Base-by-base conservation (phyloP, 1,140 invertebrate species). In the Euschistus heros region DNA sequence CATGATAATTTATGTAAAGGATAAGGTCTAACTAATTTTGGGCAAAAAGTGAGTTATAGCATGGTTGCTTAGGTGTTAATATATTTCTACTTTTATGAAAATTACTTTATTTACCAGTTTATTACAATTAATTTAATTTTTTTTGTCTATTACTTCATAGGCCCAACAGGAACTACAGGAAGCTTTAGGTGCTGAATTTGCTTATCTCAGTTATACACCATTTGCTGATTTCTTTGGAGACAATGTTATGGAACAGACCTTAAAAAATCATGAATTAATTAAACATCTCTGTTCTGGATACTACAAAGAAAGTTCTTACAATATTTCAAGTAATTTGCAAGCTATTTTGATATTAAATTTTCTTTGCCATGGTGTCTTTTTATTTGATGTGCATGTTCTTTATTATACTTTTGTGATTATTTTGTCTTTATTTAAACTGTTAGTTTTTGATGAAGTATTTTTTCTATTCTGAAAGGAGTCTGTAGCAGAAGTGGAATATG, bases 141-240 rank as follows among this genome's bases (percentile, higher is more conserved):
- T 6, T 50, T 50, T 50, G 2, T 50, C n/a, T 50, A 7, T 37
- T 60, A 20, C 5, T 63, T 68, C 37, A 42, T 71, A 87, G 76
- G 87, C 86, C 3, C 74, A 86, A 70, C 84, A 90, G 71, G 92
- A 96, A 77, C 73, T 96, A 0, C 80, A 82, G 65, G 75, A 84
- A 70, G 89, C 92, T 0, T 93, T 96, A 71, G 89, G 86, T 6
- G 79, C 85, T 7, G 86, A 91, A 72, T 76, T 96, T 65, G 92
- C 94, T 7, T 86, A 92, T 71, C 82, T 84, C 47, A 80, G 89
- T 1, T 96, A 94, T 73, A 78, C 89, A 47, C 81, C 86, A 0
- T 91, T 96, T 71, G 59, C 67, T 7, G 67, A 68, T 83, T 88
- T 63, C 68, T 80, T 93, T 57, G 90, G 90, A 20, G 80, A 82